Conservation (phyloP, 2,797 vertebrate species). For the Bryconaethiops microstoma region DNA sequence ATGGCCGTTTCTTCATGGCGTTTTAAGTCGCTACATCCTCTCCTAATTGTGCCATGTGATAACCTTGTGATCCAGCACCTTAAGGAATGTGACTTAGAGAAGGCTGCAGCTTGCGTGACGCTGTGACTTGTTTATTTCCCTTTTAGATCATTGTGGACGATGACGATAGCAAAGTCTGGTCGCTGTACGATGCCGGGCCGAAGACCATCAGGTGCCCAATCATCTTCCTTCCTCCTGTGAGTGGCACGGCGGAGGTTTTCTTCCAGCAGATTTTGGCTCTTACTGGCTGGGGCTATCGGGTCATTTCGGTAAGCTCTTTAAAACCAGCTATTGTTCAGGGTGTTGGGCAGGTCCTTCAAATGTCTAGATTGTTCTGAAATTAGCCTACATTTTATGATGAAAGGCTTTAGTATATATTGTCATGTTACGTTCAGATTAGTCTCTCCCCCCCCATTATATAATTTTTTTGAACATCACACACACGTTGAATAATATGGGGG, state of each 20-base stretch:
- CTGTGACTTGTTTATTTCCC: conserved; percentile 21
- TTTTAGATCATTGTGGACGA: conserved; percentile 97
- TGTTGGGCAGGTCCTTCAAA: background rate
- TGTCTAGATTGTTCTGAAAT: background rate
- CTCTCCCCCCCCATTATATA: too few relatives aligned
- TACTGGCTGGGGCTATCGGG: conserved; percentile 96
- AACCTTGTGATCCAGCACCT: conserved; percentile 35
- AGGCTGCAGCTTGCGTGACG: background rate
- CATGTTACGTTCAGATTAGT: too few relatives aligned
- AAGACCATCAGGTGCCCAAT: conserved; percentile 94
- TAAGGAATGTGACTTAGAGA: conserved; percentile 16
- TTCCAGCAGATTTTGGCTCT: conserved; percentile 95
- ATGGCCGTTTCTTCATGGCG: background rate
- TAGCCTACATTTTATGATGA: background rate
- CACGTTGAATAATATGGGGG: too few relatives aligned
- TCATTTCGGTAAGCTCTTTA: conserved; percentile 88
- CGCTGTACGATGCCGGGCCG: conserved; percentile 93
- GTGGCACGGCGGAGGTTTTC: conserved; percentile 96
- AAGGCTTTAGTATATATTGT: background rate
- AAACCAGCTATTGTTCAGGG: background rate
- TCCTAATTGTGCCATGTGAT: conserved; percentile 26
- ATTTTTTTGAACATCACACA: too few relatives aligned
- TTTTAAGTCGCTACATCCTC: background rate
- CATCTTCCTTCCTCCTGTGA: conserved; percentile 95
- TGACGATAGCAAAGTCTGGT: conserved; percentile 98